Evolutionary conservation across 2,888 invertebrate genomes (phyloP).

Genomic region (Stratiomys singularior): DNA sequence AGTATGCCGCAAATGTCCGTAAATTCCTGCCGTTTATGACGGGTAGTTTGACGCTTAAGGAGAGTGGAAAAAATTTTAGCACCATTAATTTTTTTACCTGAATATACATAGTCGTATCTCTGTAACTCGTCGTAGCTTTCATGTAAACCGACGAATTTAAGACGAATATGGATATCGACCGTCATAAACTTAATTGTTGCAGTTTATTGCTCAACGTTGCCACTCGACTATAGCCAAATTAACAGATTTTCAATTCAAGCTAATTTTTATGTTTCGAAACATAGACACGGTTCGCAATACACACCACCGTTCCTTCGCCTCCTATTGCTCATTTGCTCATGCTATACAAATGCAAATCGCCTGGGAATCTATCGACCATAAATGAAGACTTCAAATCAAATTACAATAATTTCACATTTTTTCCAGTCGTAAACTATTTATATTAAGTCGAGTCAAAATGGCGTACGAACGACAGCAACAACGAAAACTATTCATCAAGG

Average conservation of each 20-base stretch:
- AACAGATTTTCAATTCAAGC: conserved; percentile 3
- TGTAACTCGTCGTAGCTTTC: not conserved
- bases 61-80: conserved; percentile 20
- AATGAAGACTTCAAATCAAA: no score
- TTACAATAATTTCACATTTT: not conserved
- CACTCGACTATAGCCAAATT: not conserved
- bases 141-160: conserved; percentile 20
- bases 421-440: not conserved
- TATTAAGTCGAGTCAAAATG: not conserved
- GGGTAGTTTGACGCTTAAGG: conserved; percentile 15
- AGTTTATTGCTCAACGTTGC: conserved; percentile 4
- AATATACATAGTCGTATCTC: no score
- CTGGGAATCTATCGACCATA: no score
- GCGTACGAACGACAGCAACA: not conserved
- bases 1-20: conserved; percentile 29
- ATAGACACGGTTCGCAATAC: not conserved
- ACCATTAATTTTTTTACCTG: conserved; percentile 34
- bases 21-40: conserved; percentile 40
- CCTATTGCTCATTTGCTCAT: not conserved
- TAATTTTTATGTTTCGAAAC: conserved; percentile 26
- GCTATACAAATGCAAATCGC: no score
- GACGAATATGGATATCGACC: not conserved
- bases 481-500: not conserved
- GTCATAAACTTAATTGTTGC: conserved; percentile 41
- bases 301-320: not conserved